A percentile compares a stretch with the other conserved stretches of the same genome.
phyloP scores from a whole-genome alignment of 2,888 invertebrate species.

The Euclidia mi region DNA sequence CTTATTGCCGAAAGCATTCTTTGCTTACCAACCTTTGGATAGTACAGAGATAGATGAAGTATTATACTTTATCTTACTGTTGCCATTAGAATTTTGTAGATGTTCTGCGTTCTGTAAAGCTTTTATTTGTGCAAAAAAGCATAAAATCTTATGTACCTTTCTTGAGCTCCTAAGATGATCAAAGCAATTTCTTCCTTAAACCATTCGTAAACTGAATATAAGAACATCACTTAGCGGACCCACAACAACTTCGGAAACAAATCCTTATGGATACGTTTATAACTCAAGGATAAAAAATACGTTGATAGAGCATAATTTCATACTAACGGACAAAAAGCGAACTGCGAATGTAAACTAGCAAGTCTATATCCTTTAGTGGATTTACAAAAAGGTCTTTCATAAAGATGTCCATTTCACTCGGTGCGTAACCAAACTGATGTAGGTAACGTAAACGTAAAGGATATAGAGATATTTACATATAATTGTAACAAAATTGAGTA shows the following conservation, averaged over 20 bases:
- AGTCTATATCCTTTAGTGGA: slow-evolving; percentile 47
- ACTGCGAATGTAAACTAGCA: slow-evolving; percentile 34
- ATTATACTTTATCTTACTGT: too few species aligned
- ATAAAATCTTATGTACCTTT: too few species aligned
- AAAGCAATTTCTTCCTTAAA: background rate
- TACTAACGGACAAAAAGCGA: slow-evolving; percentile 23
- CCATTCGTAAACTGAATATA: slow-evolving; percentile 5
- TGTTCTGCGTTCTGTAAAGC: too few species aligned
- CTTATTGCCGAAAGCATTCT: too few species aligned
- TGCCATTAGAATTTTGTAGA: too few species aligned
- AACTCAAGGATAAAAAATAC: slow-evolving; percentile 33
- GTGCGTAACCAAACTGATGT: slow-evolving; percentile 56
- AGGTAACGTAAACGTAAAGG: slow-evolving; percentile 52
- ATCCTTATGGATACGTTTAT: slow-evolving; percentile 8
- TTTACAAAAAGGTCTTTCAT: slow-evolving; percentile 50
- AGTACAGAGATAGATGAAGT: too few species aligned
- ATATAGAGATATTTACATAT: slow-evolving; percentile 60
- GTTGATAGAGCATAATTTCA: slow-evolving; percentile 39
- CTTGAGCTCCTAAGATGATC: background rate
- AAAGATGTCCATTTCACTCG: slow-evolving; percentile 55
- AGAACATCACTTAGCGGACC: slow-evolving; percentile 5
- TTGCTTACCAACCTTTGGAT: too few species aligned
- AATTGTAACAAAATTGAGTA: slow-evolving; percentile 68
- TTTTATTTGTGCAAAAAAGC: background rate
- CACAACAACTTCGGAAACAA: slow-evolving; percentile 10